phyloP scores from a whole-genome alignment of 2,113 vertebrate genomes.

The Trochalopteron elliotii region DNA sequence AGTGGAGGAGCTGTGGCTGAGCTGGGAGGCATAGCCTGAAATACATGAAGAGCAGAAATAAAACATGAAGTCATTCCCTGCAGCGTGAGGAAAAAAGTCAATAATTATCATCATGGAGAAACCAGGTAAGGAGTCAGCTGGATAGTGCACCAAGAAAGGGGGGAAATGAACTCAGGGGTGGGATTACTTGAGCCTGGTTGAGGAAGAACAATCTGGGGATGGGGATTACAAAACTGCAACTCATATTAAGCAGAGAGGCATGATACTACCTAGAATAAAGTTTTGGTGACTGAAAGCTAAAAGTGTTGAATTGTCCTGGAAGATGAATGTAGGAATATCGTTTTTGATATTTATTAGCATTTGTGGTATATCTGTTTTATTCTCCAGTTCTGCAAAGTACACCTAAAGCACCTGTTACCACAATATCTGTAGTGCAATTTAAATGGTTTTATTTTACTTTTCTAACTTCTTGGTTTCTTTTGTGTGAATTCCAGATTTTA shows the following conservation, averaged over 20 bases:
- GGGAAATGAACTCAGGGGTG: neutral
- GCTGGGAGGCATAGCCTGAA: neutral
- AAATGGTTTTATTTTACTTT: neutral
- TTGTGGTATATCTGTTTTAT: neutral
- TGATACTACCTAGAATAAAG: neutral
- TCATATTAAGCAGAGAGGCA: neutral
- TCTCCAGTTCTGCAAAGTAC: neutral
- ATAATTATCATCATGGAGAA: neutral
- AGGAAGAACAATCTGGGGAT: neutral
- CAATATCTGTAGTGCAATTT: neutral
- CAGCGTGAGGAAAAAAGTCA: neutral
- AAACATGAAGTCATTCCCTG: neutral
- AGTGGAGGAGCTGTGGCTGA: neutral
- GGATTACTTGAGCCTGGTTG: neutral
- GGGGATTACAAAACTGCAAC: neutral
- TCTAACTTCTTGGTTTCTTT: neutral
- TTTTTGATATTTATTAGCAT: neutral
- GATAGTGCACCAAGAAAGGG: neutral
- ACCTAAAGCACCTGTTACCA: neutral
- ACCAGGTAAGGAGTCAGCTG: neutral
- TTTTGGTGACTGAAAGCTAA: neutral
- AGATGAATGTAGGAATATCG: rapidly evolving
- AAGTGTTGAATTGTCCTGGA: neutral
- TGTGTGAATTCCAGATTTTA: neutral
- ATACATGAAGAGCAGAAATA: neutral